Percentiles rank a stretch among this genome's conserved stretches.
Evolutionary conservation across 2,113 vertebrate species (phyloP).

Genomic region (Oophaga pumilio): DNA sequence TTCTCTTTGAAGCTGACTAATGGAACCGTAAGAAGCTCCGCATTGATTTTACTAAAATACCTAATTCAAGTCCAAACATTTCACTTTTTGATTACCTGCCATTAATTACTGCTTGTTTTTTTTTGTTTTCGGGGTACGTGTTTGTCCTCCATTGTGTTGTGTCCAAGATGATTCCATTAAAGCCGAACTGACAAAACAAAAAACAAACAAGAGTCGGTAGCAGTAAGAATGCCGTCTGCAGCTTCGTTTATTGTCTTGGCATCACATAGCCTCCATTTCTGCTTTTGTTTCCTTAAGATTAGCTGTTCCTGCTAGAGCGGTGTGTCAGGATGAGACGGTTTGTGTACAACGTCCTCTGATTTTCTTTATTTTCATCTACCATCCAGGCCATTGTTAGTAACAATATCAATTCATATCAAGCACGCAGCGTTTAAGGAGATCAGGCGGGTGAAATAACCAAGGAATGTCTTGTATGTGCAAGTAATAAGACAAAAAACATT

Average conservation of each 20-base stretch:
- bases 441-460: not conserved
- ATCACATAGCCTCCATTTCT: not conserved
- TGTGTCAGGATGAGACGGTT: not conserved
- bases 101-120: not conserved
- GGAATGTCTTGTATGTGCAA: not conserved
- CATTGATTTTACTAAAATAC: not conserved
- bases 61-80: constrained; percentile 12
- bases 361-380: constrained; percentile 6
- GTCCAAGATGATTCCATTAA: not conserved
- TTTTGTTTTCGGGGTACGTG: not conserved
- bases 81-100: constrained; percentile 1
- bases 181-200: not conserved
- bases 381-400: constrained; percentile 14
- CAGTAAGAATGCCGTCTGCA: not conserved
- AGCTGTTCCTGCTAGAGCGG: constrained; percentile 18
- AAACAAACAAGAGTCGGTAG: not conserved
- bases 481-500: not conserved
- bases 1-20: constrained; percentile 29
- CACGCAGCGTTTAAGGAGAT: not conserved
- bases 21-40: not conserved
- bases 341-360: constrained; percentile 6
- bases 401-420: constrained; percentile 1
- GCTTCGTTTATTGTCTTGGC: constrained; percentile 11
- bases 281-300: constrained; percentile 36
- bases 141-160: not conserved